Percentiles rank a stretch among this genome's conserved stretches.
Evolutionary conservation across 2,888 invertebrate species (phyloP).

Genomic region (Vandiemenella viatica): DNA sequence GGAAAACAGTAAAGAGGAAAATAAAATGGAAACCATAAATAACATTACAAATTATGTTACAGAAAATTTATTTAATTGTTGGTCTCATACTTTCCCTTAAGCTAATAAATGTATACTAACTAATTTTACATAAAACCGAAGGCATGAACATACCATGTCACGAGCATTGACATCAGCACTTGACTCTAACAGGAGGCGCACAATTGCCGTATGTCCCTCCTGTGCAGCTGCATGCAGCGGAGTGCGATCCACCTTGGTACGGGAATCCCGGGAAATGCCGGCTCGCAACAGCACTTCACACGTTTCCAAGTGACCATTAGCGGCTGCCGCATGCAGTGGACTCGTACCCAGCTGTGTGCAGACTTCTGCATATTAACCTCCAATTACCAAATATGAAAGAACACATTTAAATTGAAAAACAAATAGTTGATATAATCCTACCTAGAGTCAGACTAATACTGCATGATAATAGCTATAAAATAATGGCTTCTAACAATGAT

Average conservation of each 20-base stretch:
- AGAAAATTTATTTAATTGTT: too few species aligned
- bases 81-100: too few species aligned
- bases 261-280: constrained; percentile 74
- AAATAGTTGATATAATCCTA: too few species aligned
- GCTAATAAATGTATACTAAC: too few species aligned
- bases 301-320: constrained; percentile 62
- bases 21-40: too few species aligned
- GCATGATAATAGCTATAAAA: too few species aligned
- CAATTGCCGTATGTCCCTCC: constrained; percentile 65
- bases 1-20: too few species aligned
- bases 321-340: constrained; percentile 73
- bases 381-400: neutral
- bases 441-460: too few species aligned
- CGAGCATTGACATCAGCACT: constrained; percentile 57
- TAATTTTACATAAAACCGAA: too few species aligned
- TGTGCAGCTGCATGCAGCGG: constrained; percentile 79
- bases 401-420: too few species aligned
- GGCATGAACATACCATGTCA: constrained; percentile 65
- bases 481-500: too few species aligned
- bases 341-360: constrained; percentile 65
- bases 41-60: too few species aligned
- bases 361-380: neutral
- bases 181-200: constrained; percentile 48
- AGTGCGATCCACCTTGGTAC: constrained; percentile 85
- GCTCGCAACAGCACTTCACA: constrained; percentile 69